Percentiles rank a stretch among this genome's conserved stretches.
Evolutionary conservation across 2,888 invertebrate species (phyloP).

Genomic region (Eupithecia exiguata): DNA sequence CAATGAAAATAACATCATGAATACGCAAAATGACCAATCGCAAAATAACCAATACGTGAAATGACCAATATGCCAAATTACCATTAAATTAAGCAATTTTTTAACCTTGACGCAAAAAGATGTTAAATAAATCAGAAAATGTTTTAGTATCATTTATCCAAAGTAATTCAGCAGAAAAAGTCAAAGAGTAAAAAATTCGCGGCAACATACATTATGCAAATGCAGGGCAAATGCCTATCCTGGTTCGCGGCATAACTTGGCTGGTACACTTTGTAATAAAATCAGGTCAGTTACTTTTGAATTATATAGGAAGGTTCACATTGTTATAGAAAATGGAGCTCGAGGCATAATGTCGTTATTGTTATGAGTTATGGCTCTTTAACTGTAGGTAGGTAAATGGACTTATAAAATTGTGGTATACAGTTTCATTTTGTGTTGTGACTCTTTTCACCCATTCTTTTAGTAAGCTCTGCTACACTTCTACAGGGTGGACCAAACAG

Average conservation of each 20-base stretch:
- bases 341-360: neutral
- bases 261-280: constrained; percentile 18
- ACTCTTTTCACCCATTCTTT: neutral
- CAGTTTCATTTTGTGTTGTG: neutral
- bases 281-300: constrained; percentile 7
- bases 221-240: constrained; percentile 37
- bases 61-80: no score
- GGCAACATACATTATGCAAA: constrained; percentile 45
- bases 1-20: no score
- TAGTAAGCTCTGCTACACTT: neutral
- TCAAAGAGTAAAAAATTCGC: constrained; percentile 40
- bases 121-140: no score
- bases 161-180: constrained; percentile 36
- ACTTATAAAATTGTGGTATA: neutral
- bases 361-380: constrained; percentile 1
- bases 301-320: constrained; percentile 8
- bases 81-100: no score
- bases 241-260: constrained; percentile 14
- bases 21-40: no score
- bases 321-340: constrained; percentile 1
- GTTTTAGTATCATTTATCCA: constrained; percentile 35
- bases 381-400: neutral
- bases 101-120: no score
- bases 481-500: no score
- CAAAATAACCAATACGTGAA: no score